Percentiles rank a stretch among this genome's conserved stretches.
phyloP scores from a whole-genome alignment of 2,888 invertebrate genomes.

The Busseola fusca region DNA sequence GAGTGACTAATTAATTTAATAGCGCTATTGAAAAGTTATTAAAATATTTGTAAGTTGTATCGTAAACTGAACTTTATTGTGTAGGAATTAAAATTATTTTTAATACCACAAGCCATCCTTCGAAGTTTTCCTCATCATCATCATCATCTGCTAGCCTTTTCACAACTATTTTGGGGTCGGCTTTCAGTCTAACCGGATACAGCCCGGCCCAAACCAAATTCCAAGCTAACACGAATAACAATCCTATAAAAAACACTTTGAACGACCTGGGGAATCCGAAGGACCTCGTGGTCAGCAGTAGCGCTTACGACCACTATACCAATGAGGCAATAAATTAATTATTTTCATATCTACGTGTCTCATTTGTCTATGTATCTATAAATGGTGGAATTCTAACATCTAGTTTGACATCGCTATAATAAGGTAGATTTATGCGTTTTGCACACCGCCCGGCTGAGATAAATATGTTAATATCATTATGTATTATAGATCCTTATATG shows the following conservation, averaged over 20 bases:
- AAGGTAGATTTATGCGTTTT: conserved; percentile 52
- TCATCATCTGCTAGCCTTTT: no score
- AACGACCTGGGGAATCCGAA: background rate
- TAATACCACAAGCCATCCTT: no score
- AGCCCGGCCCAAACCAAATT: background rate
- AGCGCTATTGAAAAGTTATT: no score
- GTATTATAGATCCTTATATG: conserved; percentile 37
- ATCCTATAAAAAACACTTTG: background rate
- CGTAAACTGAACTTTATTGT: no score
- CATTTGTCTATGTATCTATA: conserved; percentile 29
- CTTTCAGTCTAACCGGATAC: no score
- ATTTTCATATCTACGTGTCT: conserved; percentile 4
- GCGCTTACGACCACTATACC: background rate
- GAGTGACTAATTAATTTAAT: no score
- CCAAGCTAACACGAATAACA: no score
- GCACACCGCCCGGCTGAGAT: conserved; percentile 58
- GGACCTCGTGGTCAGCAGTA: background rate
- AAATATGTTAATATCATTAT: conserved; percentile 50
- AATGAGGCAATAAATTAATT: background rate
- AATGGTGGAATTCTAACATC: conserved; percentile 32
- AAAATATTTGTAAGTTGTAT: no score
- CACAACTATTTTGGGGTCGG: no score
- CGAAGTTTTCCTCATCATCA: no score
- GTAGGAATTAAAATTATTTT: no score
- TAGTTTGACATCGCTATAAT: conserved; percentile 24